phyloP scores from a whole-genome alignment of 2,113 vertebrate genomes.

The Nothocercus julius region DNA sequence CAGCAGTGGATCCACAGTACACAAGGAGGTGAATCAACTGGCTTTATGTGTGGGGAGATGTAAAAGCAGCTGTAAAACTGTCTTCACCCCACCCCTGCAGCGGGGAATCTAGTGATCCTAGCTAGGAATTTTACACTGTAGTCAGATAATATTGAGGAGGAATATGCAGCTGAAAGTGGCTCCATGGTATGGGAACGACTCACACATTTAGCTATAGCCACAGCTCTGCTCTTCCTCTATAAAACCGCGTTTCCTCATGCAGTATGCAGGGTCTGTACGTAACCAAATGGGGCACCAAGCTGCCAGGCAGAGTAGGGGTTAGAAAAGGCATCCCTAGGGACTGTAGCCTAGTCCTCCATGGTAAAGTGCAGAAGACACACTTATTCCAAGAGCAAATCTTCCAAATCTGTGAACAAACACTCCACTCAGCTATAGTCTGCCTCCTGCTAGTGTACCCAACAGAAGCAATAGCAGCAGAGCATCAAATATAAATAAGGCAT shows the following conservation, averaged over 20 bases:
- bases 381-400: not conserved
- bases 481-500: not conserved
- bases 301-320: not conserved
- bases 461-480: not conserved
- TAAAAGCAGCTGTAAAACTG: not conserved
- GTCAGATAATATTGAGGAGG: not conserved
- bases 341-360: rapidly evolving
- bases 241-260: not conserved
- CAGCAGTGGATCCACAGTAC: not conserved
- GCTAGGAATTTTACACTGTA: not conserved
- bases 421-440: not conserved
- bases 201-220: not conserved
- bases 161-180: not conserved
- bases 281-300: not conserved
- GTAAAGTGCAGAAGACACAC: not conserved
- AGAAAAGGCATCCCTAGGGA: not conserved
- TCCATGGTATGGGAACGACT: rapidly evolving
- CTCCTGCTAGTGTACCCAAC: not conserved
- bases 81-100: not conserved
- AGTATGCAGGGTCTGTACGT: not conserved
- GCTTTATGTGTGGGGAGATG: not conserved
- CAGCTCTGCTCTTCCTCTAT: not conserved
- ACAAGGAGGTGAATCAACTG: rapidly evolving
- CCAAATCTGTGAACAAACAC: not conserved
- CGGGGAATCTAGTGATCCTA: not conserved